Evolutionary conservation across 2,888 invertebrate species (phyloP).

Genomic region (Platycnemis pennipes): DNA sequence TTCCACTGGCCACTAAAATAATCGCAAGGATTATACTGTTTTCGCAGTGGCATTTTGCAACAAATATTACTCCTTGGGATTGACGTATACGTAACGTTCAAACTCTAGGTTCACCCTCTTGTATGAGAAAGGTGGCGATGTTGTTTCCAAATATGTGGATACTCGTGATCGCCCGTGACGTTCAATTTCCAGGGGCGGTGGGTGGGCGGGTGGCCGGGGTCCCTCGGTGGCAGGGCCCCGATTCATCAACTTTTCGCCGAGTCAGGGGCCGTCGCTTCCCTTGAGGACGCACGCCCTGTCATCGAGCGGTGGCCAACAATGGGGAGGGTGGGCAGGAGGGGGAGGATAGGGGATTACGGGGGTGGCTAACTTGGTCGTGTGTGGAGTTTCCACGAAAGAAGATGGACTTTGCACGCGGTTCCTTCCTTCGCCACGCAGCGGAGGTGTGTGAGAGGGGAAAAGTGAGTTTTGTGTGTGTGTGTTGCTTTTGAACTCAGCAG

Average conservation of each 20-base stretch:
- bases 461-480: no score
- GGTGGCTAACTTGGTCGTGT: not conserved
- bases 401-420: not conserved
- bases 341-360: not conserved
- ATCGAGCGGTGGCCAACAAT: constrained; percentile 26
- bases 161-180: not conserved
- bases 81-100: not conserved
- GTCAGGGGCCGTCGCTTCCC: constrained; percentile 33
- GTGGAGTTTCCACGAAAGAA: no score
- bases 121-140: no score
- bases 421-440: not conserved
- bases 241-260: constrained; percentile 45
- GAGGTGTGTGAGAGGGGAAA: not conserved
- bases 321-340: not conserved
- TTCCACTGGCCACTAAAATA: no score
- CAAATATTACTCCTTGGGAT: not conserved
- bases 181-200: not conserved
- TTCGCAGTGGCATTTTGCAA: not conserved
- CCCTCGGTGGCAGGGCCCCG: not conserved
- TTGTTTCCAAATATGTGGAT: not conserved
- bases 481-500: no score
- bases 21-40: no score
- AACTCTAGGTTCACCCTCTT: no score
- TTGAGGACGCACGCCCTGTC: constrained; percentile 1
- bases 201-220: not conserved